Evolutionary conservation across 2,888 invertebrate genomes (phyloP), one percentile per base, ranked within the genome.

Genomic region (Drosophila imparisetae): DNA sequence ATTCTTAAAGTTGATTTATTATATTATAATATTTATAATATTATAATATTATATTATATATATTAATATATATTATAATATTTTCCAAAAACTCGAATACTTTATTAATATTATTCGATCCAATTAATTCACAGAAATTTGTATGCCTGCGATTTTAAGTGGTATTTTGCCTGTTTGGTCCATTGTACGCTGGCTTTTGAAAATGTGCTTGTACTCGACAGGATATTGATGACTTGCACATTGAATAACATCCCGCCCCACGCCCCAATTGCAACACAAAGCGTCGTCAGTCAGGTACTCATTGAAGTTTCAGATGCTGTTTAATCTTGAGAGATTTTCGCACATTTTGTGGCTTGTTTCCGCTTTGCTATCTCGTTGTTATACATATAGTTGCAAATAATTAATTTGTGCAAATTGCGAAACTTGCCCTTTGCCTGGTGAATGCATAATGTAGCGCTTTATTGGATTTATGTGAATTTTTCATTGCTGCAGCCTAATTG

Each of bases 321-420:
- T 86, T 72, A 86, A 90, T 86, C 89, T 86, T 81, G 54, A 38
- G 81, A 86, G 89, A 86, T 86, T 86, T 89, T 86, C 79, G 75
- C 86, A 90, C 86, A 86, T 88, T 80, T 54, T 55, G 71, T 60
- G 72, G 62, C 66, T 18, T n/a, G 53, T 58, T 75, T 87, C 80
- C 71, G 76, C 45, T 66, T 69, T 59, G 52, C 27, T 62, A 38
- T 60, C 62, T 62, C 53, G 55, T 67, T 77, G 67, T 68, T 63
- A 0, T 32, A 32, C 1, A 32, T 32, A 54, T 27, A 52, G 54
- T 55, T 62, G 69, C 82, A 72, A 77, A 81, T 86, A 79, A 86
- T 83, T 86, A 90, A 90, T 86, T 89, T 83, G 72, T 60, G 71
- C 58, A 78, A 75, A 89, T 78, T 78, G 74, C 49, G 34, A 57